Percentiles rank a stretch among this genome's conserved stretches.
These are phyloP conservation scores for Argyrosomus regius DNA, from an alignment of 2,797 vertebrate species.

Conservation along the genomic window DNA sequence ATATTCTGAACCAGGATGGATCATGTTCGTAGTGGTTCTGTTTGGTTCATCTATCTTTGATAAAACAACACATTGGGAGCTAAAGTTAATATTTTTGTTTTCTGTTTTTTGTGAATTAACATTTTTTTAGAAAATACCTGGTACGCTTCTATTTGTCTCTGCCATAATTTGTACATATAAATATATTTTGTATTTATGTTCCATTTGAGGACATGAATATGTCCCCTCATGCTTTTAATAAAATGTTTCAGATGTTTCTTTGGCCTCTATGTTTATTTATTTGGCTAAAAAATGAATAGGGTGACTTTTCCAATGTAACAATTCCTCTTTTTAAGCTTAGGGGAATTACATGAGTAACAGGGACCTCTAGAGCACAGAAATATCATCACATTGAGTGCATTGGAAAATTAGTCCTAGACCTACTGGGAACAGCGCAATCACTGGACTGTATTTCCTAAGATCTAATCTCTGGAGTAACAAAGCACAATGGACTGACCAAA, in stretches of 20 bases:
- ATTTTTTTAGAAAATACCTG: conserved; percentile 62
- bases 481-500: conserved; percentile 30
- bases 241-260: conserved; percentile 78
- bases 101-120: conserved; percentile 65
- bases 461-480: conserved; percentile 37
- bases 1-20: conserved; percentile 38
- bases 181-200: conserved; percentile 88
- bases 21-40: conserved; percentile 28
- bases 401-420: neutral
- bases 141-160: conserved; percentile 77
- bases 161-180: conserved; percentile 82
- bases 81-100: conserved; percentile 45
- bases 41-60: conserved; percentile 56
- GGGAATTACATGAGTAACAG: neutral
- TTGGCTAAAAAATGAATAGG: neutral
- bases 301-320: neutral
- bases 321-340: conserved; percentile 9
- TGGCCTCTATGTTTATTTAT: conserved; percentile 14
- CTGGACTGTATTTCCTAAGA: conserved; percentile 37
- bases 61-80: conserved; percentile 68
- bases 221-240: conserved; percentile 85
- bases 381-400: neutral
- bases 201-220: conserved; percentile 76
- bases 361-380: neutral
- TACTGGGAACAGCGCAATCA: neutral